These are phyloP conservation scores for Nipponacmea schrenckii DNA, from an alignment of 2,888 invertebrate species.

Conservation along the genomic window DNA sequence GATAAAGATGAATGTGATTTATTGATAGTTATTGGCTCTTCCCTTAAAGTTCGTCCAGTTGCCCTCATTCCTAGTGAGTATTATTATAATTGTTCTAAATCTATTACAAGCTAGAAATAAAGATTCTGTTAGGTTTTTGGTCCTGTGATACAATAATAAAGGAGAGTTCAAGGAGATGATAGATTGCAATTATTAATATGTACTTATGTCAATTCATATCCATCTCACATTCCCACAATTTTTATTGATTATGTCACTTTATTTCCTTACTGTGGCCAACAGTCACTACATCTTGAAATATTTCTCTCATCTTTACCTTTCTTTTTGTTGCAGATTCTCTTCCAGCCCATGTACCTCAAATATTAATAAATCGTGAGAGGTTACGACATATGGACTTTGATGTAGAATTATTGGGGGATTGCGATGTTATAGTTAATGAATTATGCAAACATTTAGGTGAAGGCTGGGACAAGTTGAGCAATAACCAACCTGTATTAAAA, in stretches of 20 bases:
- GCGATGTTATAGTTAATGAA: slow-evolving; percentile 65
- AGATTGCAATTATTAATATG: too few relatives aligned
- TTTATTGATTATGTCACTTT: too few relatives aligned
- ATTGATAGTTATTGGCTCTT: slow-evolving; percentile 89
- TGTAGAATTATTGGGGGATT: slow-evolving; percentile 85
- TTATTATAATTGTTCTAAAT: neutral
- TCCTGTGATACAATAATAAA: too few relatives aligned
- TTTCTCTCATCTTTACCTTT: neutral
- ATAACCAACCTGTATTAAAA: slow-evolving; percentile 23
- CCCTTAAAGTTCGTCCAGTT: slow-evolving; percentile 88
- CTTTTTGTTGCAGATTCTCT: slow-evolving; percentile 73
- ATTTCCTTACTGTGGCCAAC: too few relatives aligned
- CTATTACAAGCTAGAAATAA: too few relatives aligned
- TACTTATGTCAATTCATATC: too few relatives aligned
- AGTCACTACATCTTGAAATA: too few relatives aligned
- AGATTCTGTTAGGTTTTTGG: too few relatives aligned
- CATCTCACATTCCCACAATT: too few relatives aligned
- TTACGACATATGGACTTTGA: slow-evolving; percentile 84
- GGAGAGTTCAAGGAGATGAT: too few relatives aligned
- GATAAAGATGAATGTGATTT: slow-evolving; percentile 87
- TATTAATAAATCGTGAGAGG: slow-evolving; percentile 88
- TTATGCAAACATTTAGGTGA: slow-evolving; percentile 59
- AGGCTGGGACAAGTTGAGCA: slow-evolving; percentile 47
- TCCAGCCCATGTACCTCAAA: slow-evolving; percentile 83
- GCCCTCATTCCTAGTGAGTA: slow-evolving; percentile 82